Base-by-base conservation (phyloP, 2,888 invertebrate species). In the Aricia artaxerxes region DNA sequence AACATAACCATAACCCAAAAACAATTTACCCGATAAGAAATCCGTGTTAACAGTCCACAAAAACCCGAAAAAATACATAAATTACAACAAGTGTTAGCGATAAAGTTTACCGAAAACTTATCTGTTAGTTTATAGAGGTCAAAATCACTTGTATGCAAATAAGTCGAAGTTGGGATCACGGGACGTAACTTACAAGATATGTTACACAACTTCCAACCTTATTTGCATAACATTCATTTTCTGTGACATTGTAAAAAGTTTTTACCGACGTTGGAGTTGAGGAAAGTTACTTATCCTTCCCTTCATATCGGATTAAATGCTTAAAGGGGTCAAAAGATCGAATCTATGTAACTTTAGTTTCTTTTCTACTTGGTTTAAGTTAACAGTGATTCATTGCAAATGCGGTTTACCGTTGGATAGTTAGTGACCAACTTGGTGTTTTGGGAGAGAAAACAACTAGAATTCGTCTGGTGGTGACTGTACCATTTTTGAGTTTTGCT, bases 1-100 rank as follows among this genome's bases (percentile, higher is more conserved):
- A 11, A 38, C 69, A 69, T 69, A 69, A 69, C 4, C 69, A 69
- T 69, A 69, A 69, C 4, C 35, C 4, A 69, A 35, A 69, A 69
- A 69, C 35, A 69, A 69, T 69, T 69, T 35, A 69, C 4, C 44
- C 44, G 75, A 75, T 75, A 75, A 75, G 49, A 75, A 78, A 78
- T 44, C 61, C 35, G 78, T 64, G 77, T 79, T 78, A 49, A 78
- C 69, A 78, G n/a, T 80, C 80, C 75, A 78, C 77, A 73, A 73
- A 78, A 75, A 73, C 69, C 79, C 79, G 79, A 85, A 83, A 82
- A 83, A 80, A 83, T 85, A 89, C 91, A 92, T 92, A 93, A 92
- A 93, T 92, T 90, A 91, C 89, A 87, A 87, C 87, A 89, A 92
- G 89, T 91, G 91, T 90, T 89, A 85, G 89, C 88, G 91, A 85